phyloP scores from a whole-genome alignment of 2,888 invertebrate species.

The Zaprionus obscuricornis region DNA sequence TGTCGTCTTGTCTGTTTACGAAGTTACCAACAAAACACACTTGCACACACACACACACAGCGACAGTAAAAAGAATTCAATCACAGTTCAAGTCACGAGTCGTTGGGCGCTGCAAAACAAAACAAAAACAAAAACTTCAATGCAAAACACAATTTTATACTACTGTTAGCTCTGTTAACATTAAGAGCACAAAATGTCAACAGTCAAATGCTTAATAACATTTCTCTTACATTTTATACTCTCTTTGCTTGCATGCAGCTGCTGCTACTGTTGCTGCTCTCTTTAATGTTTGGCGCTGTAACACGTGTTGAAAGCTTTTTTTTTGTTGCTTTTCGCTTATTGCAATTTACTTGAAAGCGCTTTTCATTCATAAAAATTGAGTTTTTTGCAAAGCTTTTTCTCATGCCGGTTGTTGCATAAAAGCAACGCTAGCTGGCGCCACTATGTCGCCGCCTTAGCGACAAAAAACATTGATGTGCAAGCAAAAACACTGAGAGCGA shows the following conservation, averaged over 20 bases:
- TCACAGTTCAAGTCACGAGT: constrained; percentile 11
- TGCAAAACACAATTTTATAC: too few species aligned
- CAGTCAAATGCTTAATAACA: too few species aligned
- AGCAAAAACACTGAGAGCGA: constrained; percentile 1
- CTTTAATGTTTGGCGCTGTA: constrained; percentile 15
- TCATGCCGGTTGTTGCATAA: constrained; percentile 49
- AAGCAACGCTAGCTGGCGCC: constrained; percentile 72
- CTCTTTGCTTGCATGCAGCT: neutral
- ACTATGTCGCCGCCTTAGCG: constrained; percentile 30
- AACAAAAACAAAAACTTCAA: constrained; percentile 17
- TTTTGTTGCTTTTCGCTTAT: too few species aligned
- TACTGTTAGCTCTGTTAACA: constrained; percentile 51
- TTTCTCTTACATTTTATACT: constrained; percentile 2
- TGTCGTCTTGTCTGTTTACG: constrained; percentile 38
- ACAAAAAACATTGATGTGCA: constrained; percentile 18
- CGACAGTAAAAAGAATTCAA: constrained; percentile 21
- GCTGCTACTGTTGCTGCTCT: too few species aligned
- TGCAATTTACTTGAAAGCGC: constrained; percentile 48
- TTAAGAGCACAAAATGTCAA: constrained; percentile 36
- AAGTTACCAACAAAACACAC: constrained; percentile 21
- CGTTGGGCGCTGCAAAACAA: neutral
- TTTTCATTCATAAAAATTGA: constrained; percentile 78
- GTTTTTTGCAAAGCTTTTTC: constrained; percentile 70
- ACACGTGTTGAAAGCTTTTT: constrained; percentile 50
- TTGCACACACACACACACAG: constrained; percentile 12